Conservation (phyloP, 2,888 invertebrate genomes). For the Uloborus plumipes region DNA sequence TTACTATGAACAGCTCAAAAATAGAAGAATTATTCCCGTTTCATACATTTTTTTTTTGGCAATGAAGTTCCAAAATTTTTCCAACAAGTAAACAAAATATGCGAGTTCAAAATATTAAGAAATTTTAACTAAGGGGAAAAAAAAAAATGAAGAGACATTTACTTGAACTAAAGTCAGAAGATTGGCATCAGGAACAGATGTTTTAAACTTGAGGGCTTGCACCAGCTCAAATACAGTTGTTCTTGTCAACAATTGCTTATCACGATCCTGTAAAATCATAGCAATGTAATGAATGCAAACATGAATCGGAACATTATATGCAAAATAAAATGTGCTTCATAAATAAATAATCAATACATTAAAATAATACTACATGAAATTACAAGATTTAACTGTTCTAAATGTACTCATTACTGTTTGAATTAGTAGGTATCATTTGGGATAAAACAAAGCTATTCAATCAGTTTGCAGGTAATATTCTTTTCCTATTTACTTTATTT, state of each 20-base stretch:
- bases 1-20: neutral
- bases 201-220: slow-evolving; percentile 95
- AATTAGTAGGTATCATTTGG: too few relatives aligned
- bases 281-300: neutral
- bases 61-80: neutral
- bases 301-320: neutral
- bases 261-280: slow-evolving; percentile 80
- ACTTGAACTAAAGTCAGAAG: slow-evolving; percentile 91
- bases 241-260: slow-evolving; percentile 91
- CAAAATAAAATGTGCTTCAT: slow-evolving; percentile 5
- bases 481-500: too few relatives aligned
- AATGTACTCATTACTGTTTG: too few relatives aligned
- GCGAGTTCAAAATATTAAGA: neutral
- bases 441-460: too few relatives aligned
- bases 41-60: neutral
- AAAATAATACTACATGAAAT: too few relatives aligned
- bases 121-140: neutral
- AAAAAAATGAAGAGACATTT: slow-evolving; percentile 55
- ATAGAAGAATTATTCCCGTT: neutral
- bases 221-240: slow-evolving; percentile 94
- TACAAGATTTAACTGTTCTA: too few relatives aligned
- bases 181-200: slow-evolving; percentile 93
- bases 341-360: too few relatives aligned
- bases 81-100: neutral
- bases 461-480: too few relatives aligned